Base-by-base conservation (phyloP, 2,113 vertebrate genomes). In the Corydoras maculifer region DNA sequence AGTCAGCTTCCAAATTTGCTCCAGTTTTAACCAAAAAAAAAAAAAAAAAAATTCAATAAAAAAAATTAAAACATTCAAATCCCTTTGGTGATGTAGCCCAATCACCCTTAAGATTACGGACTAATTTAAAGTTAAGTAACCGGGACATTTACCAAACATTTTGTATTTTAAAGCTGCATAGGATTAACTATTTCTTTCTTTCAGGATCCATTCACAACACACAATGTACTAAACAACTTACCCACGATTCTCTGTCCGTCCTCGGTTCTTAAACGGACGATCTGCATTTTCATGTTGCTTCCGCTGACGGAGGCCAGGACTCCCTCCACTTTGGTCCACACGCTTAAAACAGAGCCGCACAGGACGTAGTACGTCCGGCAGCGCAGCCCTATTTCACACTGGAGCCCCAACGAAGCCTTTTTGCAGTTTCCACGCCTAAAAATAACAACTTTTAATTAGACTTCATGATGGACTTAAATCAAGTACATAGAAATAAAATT, bases 191-290 rank as follows among this genome's bases (percentile, higher is more conserved):
- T 25, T 25, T 25, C 1, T 25, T 25, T 25, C 18, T 25, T 25
- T 25, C 18, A 2, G 2, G 18, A 25, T 25, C 18, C 18, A 25
- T 25, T 25, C 18, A 25, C 18, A 25, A 25, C 1, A 25, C 18
- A 25, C 18, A 25, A 43, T 43, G 35, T 43, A 43, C 35, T 43
- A 2, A 43, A 8, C 4, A 43, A 7, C 85, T 88, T 32, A 96
- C 97, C 97, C 48, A 99, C 97, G 14, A 98, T 98, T 77, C 97
- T 92, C 77, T 99, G 97, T 13, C 93, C 96, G 0, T 99, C 97
- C 68, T 98, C 97, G 0, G 96, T 97, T 82, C 94, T 83, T 11
- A 99, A 89, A 2, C 96, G 94, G 3, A 99, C 96, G 0, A 99
- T 98, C 62, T 99, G 97, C 92, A 99, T 98, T 77, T 99, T 99